Conservation (phyloP, 2,797 vertebrate genomes). For the Eutrigla gurnardus region DNA sequence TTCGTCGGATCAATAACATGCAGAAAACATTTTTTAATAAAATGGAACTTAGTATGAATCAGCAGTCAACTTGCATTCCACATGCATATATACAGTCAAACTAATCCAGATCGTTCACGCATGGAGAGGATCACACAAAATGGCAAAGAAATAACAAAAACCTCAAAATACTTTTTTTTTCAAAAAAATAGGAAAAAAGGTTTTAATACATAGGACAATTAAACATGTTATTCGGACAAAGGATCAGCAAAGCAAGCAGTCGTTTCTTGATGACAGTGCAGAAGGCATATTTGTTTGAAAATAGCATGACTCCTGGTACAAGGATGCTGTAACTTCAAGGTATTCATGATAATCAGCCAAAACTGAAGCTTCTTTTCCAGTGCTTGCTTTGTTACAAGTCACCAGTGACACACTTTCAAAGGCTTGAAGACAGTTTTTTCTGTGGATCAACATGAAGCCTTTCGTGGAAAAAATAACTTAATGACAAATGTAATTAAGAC, state of each 20-base stretch:
- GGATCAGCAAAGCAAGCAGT: conserved; percentile 26
- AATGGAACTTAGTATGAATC: conserved; percentile 65
- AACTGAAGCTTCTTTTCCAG: conserved; percentile 1
- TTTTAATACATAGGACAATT: conserved; percentile 30
- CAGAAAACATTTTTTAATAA: conserved; percentile 74
- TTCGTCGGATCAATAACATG: conserved; percentile 41
- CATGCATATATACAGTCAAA: conserved; percentile 56
- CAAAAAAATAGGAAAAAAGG: conserved; percentile 26
- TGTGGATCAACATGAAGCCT: conserved; percentile 1
- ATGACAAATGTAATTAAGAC: conserved; percentile 13
- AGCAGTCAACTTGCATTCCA: conserved; percentile 46
- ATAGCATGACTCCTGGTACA: conserved; percentile 3
- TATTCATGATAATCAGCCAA: conserved; percentile 7
- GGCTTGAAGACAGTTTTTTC: background rate
- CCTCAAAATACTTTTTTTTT: conserved; percentile 25
- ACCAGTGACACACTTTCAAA: conserved; percentile 23
- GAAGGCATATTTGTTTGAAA: conserved; percentile 26
- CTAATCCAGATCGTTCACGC: conserved; percentile 30
- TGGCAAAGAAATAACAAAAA: conserved; percentile 42
- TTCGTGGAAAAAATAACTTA: conserved; percentile 43
- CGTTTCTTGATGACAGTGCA: conserved; percentile 32
- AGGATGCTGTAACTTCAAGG: conserved; percentile 6
- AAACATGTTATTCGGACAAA: conserved; percentile 24
- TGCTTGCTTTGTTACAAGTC: background rate
- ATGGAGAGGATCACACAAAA: conserved; percentile 46